Percentiles rank a stretch among this genome's conserved stretches.
Evolutionary conservation across 2,797 vertebrate species (phyloP).

Genomic region (Apogon hyalosoma): DNA sequence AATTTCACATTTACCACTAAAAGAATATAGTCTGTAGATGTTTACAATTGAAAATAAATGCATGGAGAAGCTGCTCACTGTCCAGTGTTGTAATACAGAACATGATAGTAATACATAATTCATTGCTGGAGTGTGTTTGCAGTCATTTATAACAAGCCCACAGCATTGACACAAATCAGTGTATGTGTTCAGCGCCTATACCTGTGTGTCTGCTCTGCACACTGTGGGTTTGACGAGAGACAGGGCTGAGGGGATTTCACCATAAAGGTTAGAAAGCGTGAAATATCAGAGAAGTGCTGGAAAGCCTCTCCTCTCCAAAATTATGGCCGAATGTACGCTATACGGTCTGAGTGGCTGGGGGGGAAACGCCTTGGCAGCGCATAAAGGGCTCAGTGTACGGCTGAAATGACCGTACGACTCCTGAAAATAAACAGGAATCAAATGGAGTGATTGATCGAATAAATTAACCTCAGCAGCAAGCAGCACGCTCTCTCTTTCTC

Average conservation of each 20-base stretch:
- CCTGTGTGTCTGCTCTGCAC: constrained; percentile 44
- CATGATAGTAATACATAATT: constrained; percentile 55
- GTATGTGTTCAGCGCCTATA: constrained; percentile 55
- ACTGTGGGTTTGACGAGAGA: constrained; percentile 72
- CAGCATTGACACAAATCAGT: constrained; percentile 62
- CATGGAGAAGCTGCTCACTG: constrained; percentile 8
- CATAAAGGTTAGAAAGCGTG: constrained; percentile 71
- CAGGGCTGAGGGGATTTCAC: constrained; percentile 77
- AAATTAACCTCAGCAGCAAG: constrained; percentile 72
- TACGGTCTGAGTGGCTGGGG: constrained; percentile 49
- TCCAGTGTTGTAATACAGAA: constrained; percentile 37
- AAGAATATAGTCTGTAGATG: background rate
- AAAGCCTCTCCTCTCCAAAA: constrained; percentile 71
- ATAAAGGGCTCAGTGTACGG: constrained; percentile 77
- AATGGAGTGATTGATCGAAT: constrained; percentile 80
- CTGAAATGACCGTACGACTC: constrained; percentile 75
- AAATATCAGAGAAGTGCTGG: constrained; percentile 79
- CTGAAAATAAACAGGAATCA: constrained; percentile 84
- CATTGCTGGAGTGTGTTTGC: constrained; percentile 53
- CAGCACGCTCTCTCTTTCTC: constrained; percentile 9
- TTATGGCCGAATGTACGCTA: constrained; percentile 58
- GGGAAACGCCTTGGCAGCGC: constrained; percentile 69
- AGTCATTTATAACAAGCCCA: constrained; percentile 56
- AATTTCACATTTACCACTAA: background rate
- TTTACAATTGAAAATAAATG: constrained; percentile 1